Conservation (phyloP, 2,113 vertebrate genomes). For the Eonycteris spelaea region DNA sequence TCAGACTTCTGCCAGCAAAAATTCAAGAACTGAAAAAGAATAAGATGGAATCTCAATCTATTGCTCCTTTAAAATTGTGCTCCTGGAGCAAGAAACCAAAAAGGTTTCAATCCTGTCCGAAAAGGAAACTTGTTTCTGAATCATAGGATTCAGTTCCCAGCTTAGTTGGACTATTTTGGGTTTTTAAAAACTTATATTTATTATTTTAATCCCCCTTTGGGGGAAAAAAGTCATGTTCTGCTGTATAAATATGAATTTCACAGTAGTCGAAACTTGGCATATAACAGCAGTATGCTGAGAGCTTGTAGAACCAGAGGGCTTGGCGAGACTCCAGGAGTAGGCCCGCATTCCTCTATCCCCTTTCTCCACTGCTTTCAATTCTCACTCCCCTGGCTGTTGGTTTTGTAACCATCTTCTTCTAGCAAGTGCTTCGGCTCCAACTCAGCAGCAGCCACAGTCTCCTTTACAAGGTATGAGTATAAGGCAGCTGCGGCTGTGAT, state of each 20-base stretch:
- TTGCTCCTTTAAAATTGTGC: background rate
- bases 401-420: slow-evolving; percentile 45
- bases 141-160: slow-evolving; percentile 44
- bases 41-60: background rate
- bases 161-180: slow-evolving; percentile 12
- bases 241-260: slow-evolving; percentile 78
- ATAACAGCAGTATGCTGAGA: slow-evolving; percentile 39
- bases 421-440: background rate
- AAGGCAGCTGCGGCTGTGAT: background rate
- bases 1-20: slow-evolving; percentile 1
- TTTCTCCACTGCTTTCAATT: slow-evolving; percentile 27
- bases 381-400: background rate
- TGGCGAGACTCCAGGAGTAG: background rate
- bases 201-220: slow-evolving; percentile 49
- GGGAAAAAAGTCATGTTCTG: slow-evolving; percentile 57
- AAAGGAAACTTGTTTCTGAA: slow-evolving; percentile 50
- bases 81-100: slow-evolving; percentile 59
- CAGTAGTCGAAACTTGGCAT: slow-evolving; percentile 71
- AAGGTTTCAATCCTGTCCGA: slow-evolving; percentile 44
- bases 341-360: slow-evolving; percentile 15
- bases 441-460: background rate
- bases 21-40: slow-evolving; percentile 5
- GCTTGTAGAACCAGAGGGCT: slow-evolving; percentile 10
- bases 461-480: background rate
- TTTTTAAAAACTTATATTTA: slow-evolving; percentile 34